Conservation (phyloP, 2,113 vertebrate genomes). For the Odocoileus virginianus region DNA sequence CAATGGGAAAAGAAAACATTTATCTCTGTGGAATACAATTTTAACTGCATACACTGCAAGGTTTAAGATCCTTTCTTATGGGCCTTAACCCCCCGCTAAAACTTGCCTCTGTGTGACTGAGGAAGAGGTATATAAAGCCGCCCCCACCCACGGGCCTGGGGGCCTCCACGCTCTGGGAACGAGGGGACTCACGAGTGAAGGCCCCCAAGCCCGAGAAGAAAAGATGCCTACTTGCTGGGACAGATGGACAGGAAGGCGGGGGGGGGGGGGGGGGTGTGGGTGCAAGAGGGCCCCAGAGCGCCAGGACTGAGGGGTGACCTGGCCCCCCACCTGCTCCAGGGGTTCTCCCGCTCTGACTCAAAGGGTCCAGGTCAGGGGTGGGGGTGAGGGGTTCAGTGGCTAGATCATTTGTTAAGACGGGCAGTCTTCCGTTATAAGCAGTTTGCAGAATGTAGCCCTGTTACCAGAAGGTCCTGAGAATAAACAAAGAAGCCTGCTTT, state of each 20-base stretch:
- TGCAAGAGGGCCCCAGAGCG: not conserved
- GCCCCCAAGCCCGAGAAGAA: conserved; percentile 38
- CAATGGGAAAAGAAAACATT: conserved; percentile 78
- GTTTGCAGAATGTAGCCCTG: conserved; percentile 82
- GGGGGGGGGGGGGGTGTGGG: not conserved
- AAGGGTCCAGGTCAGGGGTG: conserved; percentile 45
- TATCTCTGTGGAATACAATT: conserved; percentile 79
- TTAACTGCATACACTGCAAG: conserved; percentile 78
- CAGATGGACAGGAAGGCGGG: not conserved
- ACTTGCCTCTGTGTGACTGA: conserved; percentile 78
- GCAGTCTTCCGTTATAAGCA: conserved; percentile 77
- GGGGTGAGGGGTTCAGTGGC: conserved; percentile 61
- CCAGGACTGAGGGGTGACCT: conserved; percentile 22
- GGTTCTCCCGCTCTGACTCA: conserved; percentile 43
- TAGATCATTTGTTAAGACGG: conserved; percentile 29
- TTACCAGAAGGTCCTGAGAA: conserved; percentile 86
- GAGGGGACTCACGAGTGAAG: conserved; percentile 35
- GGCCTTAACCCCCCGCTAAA: conserved; percentile 78
- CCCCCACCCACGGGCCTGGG: conserved; percentile 68
- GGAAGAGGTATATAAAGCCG: conserved; percentile 89
- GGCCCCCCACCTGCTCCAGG: conserved; percentile 50
- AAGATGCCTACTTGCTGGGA: conserved; percentile 59
- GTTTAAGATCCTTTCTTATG: conserved; percentile 80
- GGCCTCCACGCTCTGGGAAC: conserved; percentile 61
- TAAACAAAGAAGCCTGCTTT: conserved; percentile 78